phyloP scores from a whole-genome alignment of 2,113 vertebrate species.

The Rhynchomys soricoides region DNA sequence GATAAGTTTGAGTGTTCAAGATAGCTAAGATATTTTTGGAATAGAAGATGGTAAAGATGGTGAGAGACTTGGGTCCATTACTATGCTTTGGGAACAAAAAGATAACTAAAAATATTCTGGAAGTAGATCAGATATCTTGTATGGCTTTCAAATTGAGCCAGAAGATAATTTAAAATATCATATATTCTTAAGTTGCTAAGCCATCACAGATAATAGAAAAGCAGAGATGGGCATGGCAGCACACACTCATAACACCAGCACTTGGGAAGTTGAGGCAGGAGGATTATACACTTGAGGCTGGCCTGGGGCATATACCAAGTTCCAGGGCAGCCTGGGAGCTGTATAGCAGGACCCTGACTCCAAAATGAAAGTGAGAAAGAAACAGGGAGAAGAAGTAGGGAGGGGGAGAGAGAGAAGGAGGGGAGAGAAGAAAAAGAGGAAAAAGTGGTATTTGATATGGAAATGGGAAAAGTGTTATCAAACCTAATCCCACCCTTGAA shows the following conservation, averaged over 20 bases:
- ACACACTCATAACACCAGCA: neutral
- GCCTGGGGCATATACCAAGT: neutral
- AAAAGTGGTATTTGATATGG: neutral
- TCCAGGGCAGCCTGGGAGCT: neutral
- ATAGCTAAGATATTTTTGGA: constrained; percentile 9
- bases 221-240: neutral
- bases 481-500: neutral
- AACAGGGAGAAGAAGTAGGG: no score
- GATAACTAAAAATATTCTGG: neutral
- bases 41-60: neutral
- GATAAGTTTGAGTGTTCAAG: constrained; percentile 10
- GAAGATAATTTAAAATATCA: constrained; percentile 15
- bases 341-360: neutral
- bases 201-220: neutral
- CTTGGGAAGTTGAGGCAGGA: neutral
- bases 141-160: constrained; percentile 13
- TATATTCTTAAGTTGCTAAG: neutral
- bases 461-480: constrained; percentile 34
- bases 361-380: neutral
- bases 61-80: neutral
- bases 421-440: neutral
- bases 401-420: neutral
- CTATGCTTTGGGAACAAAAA: neutral
- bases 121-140: neutral
- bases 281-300: neutral